phyloP scores from a whole-genome alignment of 2,888 invertebrate species.

The Petrophora chlorosata region DNA sequence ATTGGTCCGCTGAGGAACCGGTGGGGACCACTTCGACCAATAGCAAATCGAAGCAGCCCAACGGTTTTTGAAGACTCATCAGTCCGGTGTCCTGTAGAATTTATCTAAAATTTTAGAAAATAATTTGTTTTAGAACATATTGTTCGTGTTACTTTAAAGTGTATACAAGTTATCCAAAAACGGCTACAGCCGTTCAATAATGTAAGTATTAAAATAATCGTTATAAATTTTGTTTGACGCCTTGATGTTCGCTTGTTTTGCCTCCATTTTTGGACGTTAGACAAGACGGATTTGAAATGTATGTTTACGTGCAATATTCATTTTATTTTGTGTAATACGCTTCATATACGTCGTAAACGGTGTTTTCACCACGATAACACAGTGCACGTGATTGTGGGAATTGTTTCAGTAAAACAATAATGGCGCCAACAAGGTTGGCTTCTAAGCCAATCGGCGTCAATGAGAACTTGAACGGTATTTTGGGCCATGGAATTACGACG shows the following conservation, averaged over 20 bases:
- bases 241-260: conserved; percentile 78
- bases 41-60: conserved; percentile 63
- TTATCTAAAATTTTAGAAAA: conserved; percentile 51
- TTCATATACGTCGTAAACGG: conserved; percentile 18
- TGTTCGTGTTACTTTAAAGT: conserved; percentile 52
- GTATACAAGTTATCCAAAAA: conserved; percentile 51
- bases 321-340: conserved; percentile 15
- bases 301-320: conserved; percentile 52
- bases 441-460: conserved; percentile 77
- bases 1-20: conserved; percentile 51
- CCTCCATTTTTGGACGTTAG: conserved; percentile 78
- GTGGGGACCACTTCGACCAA: conserved; percentile 46
- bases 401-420: conserved; percentile 67
- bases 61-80: conserved; percentile 77
- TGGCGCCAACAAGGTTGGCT: conserved; percentile 86
- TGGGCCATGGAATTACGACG: conserved; percentile 83
- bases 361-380: conserved; percentile 34
- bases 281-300: conserved; percentile 55
- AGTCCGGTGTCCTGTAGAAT: conserved; percentile 71
- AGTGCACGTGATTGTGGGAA: conserved; percentile 58
- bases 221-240: conserved; percentile 57
- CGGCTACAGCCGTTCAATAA: conserved; percentile 64
- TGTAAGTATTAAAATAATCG: conserved; percentile 63
- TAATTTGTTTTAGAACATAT: conserved; percentile 49
- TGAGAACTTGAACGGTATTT: conserved; percentile 72